These are phyloP conservation scores for Anoura caudifer DNA, from an alignment of 2,113 vertebrate genomes.

Conservation along the genomic window DNA sequence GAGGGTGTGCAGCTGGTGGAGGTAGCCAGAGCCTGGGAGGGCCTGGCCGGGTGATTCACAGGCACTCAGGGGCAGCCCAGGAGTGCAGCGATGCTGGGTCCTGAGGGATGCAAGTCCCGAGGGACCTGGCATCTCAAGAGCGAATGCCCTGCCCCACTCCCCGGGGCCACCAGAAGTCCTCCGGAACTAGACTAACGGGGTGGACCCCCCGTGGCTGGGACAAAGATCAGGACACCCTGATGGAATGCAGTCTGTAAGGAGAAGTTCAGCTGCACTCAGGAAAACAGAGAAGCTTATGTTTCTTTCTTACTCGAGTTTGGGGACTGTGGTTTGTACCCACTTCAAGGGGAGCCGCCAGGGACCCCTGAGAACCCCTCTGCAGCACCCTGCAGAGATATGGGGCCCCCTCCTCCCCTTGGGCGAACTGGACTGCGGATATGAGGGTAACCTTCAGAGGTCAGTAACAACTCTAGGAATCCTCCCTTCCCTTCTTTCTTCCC, in stretches of 20 bases:
- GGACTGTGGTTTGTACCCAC: neutral
- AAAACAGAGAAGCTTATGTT: neutral
- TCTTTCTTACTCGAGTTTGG: neutral
- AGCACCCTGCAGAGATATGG: neutral
- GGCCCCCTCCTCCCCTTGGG: neutral
- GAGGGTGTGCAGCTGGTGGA: neutral
- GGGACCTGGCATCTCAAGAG: neutral
- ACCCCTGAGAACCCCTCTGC: too few species aligned
- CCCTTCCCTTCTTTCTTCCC: neutral
- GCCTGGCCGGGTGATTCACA: neutral
- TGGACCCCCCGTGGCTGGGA: neutral
- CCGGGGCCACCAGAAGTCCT: neutral
- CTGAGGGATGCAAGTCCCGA: neutral
- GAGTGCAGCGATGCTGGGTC: neutral
- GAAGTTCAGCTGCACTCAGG: neutral
- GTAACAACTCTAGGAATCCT: neutral
- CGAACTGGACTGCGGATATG: neutral
- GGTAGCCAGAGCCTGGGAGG: neutral
- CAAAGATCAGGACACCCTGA: neutral
- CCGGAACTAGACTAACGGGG: neutral
- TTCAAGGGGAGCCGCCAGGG: neutral
- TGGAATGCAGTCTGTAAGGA: neutral
- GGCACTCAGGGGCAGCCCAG: neutral
- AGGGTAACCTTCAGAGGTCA: neutral
- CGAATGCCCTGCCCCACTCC: neutral